Percentiles rank a stretch among this genome's conserved stretches.
phyloP scores from a whole-genome alignment of 2,113 vertebrate genomes.

The Prinia subflava region DNA sequence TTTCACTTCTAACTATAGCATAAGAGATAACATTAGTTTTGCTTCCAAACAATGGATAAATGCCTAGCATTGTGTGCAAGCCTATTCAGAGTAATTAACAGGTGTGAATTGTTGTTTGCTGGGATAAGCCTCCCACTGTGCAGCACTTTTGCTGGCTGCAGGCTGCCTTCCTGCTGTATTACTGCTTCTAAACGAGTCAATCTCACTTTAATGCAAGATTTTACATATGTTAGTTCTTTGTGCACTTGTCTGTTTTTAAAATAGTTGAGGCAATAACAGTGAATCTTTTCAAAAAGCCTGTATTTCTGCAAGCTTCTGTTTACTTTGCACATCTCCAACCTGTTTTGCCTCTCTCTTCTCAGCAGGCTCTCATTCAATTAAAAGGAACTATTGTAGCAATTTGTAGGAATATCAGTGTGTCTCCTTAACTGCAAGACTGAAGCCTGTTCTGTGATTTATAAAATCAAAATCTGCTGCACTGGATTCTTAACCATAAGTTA shows the following conservation, averaged over 20 bases:
- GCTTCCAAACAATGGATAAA: slow-evolving; percentile 22
- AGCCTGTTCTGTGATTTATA: neutral
- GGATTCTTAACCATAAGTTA: neutral
- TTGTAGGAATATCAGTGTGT: neutral
- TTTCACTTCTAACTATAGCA: neutral
- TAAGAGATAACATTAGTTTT: neutral
- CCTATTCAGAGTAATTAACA: slow-evolving; percentile 40
- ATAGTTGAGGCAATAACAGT: neutral
- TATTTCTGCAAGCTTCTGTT: neutral
- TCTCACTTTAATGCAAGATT: neutral
- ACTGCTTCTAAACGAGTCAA: slow-evolving; percentile 5
- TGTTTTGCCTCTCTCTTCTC: neutral
- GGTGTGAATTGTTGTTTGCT: slow-evolving; percentile 50
- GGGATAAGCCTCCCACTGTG: slow-evolving; percentile 21
- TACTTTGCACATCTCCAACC: neutral
- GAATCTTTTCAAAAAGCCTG: neutral
- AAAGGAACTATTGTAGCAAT: neutral
- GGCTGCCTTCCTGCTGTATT: slow-evolving; percentile 1
- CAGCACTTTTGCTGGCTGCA: neutral
- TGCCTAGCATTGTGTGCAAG: neutral
- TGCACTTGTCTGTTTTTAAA: slow-evolving; percentile 3
- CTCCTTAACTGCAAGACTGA: neutral
- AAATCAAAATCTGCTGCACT: neutral
- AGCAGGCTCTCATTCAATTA: neutral
- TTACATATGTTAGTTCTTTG: neutral